These are phyloP conservation scores for Drosophila orosa DNA, from an alignment of 1,140 invertebrate genomes.

Conservation along the genomic window DNA sequence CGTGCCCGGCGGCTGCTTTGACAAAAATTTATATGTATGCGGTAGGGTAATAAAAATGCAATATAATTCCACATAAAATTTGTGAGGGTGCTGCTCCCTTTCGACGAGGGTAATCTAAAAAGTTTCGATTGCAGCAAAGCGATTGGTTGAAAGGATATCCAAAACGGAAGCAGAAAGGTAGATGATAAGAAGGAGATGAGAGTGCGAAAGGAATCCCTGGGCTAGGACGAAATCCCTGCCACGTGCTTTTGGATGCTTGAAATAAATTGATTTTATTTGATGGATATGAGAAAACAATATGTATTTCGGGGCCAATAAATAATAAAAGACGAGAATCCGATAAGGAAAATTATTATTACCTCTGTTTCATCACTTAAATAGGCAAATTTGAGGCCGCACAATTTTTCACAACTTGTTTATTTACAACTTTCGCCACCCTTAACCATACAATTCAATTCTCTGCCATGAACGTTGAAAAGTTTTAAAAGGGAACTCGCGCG, in stretches of 20 bases:
- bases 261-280: conserved; percentile 43
- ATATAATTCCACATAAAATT: conserved; percentile 75
- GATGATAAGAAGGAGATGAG: neutral
- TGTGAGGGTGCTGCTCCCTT: conserved; percentile 25
- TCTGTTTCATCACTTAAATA: neutral
- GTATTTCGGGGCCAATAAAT: conserved; percentile 7
- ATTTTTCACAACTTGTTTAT: neutral
- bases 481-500: neutral
- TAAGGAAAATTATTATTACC: conserved; percentile 8
- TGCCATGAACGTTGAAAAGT: neutral
- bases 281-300: conserved; percentile 26
- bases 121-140: conserved; percentile 61
- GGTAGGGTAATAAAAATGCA: conserved; percentile 78
- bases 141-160: conserved; percentile 12
- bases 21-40: conserved; percentile 50
- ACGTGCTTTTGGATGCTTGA: conserved; percentile 17
- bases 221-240: conserved; percentile 15
- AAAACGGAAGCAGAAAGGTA: conserved; percentile 2
- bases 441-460: neutral
- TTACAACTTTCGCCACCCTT: neutral
- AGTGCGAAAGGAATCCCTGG: neutral
- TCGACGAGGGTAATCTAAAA: conserved; percentile 43
- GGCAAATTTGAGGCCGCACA: neutral
- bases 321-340: conserved; percentile 7
- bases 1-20: conserved; percentile 66